Percentiles rank a stretch among this genome's conserved stretches.
Evolutionary conservation across 2,113 vertebrate species (phyloP).

Genomic region (Catharus fuscescens): DNA sequence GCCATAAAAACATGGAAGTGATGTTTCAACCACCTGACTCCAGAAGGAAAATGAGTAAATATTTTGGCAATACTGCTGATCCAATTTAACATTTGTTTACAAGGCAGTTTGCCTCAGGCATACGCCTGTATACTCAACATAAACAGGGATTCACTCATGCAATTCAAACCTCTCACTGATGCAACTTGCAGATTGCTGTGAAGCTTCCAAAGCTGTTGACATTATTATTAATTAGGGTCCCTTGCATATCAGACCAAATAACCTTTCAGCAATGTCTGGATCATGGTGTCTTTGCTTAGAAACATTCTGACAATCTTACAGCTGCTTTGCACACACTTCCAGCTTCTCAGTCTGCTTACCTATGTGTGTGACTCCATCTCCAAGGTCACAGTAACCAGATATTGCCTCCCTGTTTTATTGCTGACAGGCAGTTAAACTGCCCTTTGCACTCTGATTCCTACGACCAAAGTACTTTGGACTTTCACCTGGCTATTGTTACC

Average conservation of each 20-base stretch:
- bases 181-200: not conserved
- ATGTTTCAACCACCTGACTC: not conserved
- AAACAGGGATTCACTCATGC: not conserved
- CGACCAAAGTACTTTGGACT: not conserved
- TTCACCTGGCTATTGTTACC: not conserved
- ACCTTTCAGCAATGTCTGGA: constrained; percentile 13
- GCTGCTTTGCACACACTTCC: not conserved
- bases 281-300: not conserved
- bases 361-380: not conserved
- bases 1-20: not conserved
- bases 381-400: constrained; percentile 28
- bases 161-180: constrained; percentile 22
- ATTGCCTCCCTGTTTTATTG: constrained; percentile 17
- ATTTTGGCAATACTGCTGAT: not conserved
- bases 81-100: not conserved
- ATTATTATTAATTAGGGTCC: constrained; percentile 17
- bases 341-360: not conserved
- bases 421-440: constrained; percentile 2
- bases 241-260: not conserved
- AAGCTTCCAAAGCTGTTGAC: constrained; percentile 28
- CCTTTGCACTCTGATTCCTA: not conserved
- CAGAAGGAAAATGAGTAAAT: not conserved
- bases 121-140: not conserved
- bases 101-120: not conserved
- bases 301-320: constrained; percentile 11